These are phyloP conservation scores for Tinea pellionella DNA, from an alignment of 2,888 invertebrate species.

Conservation along the genomic window DNA sequence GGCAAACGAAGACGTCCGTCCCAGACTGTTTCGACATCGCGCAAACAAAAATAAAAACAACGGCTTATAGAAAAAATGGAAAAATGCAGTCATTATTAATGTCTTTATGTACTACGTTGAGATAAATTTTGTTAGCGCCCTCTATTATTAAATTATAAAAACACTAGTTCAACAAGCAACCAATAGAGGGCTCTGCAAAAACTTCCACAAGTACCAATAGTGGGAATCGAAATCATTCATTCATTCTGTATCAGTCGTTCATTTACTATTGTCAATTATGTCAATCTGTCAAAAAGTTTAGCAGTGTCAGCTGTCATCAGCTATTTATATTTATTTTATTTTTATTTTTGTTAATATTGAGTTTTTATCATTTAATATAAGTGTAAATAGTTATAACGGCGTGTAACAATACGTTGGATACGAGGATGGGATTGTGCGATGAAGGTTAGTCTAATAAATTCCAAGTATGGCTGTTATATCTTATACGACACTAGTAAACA, in stretches of 20 bases:
- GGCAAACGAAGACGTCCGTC: not conserved
- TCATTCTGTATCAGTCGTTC: not conserved
- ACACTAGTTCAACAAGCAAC: not conserved
- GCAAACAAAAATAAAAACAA: not conserved
- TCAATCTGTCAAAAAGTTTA: not conserved
- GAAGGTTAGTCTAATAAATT: not conserved
- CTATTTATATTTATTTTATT: not conserved
- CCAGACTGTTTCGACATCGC: not conserved
- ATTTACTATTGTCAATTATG: not conserved
- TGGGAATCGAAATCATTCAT: not conserved
- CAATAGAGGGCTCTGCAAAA: not conserved
- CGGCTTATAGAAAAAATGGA: too few relatives aligned
- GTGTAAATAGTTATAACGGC: conserved; percentile 7
- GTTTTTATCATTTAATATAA: not conserved
- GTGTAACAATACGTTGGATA: not conserved
- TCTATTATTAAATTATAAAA: not conserved
- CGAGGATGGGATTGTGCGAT: conserved; percentile 1
- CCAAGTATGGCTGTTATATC: not conserved
- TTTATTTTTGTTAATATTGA: not conserved
- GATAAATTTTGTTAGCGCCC: not conserved
- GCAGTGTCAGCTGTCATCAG: conserved; percentile 2
- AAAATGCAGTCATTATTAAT: too few relatives aligned
- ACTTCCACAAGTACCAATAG: not conserved
- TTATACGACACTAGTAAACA: not conserved
- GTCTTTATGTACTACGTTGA: too few relatives aligned